These are phyloP conservation scores for Tapera naevia DNA, from an alignment of 2,797 vertebrate species.

Conservation along the genomic window DNA sequence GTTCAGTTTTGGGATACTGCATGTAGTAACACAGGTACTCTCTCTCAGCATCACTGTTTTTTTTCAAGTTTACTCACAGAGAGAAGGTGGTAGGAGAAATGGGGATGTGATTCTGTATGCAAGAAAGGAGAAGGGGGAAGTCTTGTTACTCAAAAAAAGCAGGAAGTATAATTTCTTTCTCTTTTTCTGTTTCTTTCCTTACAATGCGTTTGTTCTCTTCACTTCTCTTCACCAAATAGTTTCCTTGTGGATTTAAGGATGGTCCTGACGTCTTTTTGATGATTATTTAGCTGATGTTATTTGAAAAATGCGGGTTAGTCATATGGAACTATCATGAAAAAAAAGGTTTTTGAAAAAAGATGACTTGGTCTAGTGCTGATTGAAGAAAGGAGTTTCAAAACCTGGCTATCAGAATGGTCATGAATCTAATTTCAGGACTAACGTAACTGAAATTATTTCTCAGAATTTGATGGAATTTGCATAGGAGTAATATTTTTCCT, in stretches of 20 bases:
- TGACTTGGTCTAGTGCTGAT: not conserved
- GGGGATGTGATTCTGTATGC: not conserved
- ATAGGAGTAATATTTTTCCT: not conserved
- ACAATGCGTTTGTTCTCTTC: not conserved
- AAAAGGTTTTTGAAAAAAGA: not conserved
- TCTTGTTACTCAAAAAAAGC: not conserved
- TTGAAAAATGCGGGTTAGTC: not conserved
- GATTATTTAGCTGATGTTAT: not conserved
- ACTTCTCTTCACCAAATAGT: rapidly evolving
- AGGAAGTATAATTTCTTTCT: not conserved
- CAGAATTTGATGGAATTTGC: not conserved
- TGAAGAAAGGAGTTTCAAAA: not conserved
- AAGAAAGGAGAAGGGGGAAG: not conserved
- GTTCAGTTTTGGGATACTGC: not conserved
- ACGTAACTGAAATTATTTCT: not conserved
- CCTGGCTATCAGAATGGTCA: not conserved
- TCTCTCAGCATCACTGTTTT: not conserved
- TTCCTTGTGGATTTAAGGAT: not conserved
- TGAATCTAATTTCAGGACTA: not conserved
- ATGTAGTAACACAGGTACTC: not conserved
- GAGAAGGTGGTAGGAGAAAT: not conserved
- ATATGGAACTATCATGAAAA: not conserved
- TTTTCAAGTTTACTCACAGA: not conserved
- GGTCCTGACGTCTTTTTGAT: not conserved
- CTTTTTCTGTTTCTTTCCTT: not conserved